Conservation (phyloP, 2,797 vertebrate genomes). For the Gallirallus australis region DNA sequence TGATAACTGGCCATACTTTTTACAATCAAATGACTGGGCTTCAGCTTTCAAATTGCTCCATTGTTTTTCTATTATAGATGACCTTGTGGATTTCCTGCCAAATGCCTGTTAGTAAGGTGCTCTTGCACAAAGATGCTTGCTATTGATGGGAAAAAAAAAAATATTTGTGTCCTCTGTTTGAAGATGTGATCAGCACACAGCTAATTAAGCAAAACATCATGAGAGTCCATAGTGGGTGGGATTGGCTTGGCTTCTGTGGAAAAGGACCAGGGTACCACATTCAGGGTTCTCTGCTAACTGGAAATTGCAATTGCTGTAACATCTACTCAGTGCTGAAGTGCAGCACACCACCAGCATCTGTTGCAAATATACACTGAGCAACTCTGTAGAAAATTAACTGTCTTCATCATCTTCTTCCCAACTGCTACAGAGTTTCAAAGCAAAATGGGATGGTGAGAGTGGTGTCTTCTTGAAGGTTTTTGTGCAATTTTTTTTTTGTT, state of each 20-base stretch:
- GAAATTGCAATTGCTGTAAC: not conserved
- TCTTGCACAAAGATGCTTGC: not conserved
- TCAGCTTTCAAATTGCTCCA: not conserved
- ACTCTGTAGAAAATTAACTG: not conserved
- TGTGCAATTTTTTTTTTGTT: not conserved
- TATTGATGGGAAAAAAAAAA: not conserved
- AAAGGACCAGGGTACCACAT: not conserved
- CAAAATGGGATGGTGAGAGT: not conserved
- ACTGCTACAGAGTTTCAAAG: not conserved
- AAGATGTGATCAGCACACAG: not conserved
- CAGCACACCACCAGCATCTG: not conserved
- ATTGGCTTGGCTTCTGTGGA: not conserved
- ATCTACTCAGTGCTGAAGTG: not conserved
- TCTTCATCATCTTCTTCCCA: not conserved
- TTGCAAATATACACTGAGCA: not conserved
- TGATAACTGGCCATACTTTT: not conserved
- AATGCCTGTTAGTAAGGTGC: not conserved
- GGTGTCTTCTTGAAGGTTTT: not conserved
- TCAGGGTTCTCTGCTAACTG: not conserved
- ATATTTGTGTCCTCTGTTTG: not conserved
- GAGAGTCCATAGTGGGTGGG: not conserved
- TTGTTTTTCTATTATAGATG: not conserved
- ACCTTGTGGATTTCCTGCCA: constrained; percentile 3
- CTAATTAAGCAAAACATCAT: not conserved
- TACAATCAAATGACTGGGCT: not conserved